Evolutionary conservation across 2,113 vertebrate genomes (phyloP).

Genomic region (Anser brachyrhynchus): DNA sequence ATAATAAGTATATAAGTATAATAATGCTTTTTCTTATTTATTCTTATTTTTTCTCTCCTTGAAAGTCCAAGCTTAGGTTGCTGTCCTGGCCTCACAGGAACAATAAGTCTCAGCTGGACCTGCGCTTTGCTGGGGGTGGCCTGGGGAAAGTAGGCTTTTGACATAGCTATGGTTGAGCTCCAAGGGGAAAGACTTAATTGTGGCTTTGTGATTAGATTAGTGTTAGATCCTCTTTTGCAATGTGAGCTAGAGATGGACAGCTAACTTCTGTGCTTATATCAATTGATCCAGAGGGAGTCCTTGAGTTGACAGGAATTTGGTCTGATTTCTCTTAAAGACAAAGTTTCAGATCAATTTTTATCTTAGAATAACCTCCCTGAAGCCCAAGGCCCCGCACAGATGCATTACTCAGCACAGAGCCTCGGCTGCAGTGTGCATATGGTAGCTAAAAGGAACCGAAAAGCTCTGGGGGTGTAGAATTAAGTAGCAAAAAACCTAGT

Average conservation of each 20-base stretch:
- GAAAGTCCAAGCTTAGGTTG: not conserved
- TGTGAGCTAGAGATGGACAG: not conserved
- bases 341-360: not conserved
- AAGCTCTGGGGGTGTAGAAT: not conserved
- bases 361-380: not conserved
- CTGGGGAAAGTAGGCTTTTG: not conserved
- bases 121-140: not conserved
- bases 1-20: not conserved
- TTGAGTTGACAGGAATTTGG: conserved; percentile 22
- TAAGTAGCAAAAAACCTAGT: not conserved
- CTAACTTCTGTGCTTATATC: not conserved
- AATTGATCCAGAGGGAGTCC: not conserved
- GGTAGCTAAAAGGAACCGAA: not conserved
- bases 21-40: not conserved
- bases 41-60: fast-evolving
- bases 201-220: not conserved
- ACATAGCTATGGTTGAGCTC: not conserved
- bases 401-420: not conserved
- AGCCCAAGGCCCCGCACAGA: not conserved
- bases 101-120: not conserved
- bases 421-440: not conserved
- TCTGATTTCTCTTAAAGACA: conserved; percentile 11
- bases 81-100: not conserved
- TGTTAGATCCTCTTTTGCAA: not conserved
- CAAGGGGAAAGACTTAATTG: not conserved